Evolutionary conservation across 2,888 invertebrate species (phyloP).

Genomic region (Notodonta dromedarius): DNA sequence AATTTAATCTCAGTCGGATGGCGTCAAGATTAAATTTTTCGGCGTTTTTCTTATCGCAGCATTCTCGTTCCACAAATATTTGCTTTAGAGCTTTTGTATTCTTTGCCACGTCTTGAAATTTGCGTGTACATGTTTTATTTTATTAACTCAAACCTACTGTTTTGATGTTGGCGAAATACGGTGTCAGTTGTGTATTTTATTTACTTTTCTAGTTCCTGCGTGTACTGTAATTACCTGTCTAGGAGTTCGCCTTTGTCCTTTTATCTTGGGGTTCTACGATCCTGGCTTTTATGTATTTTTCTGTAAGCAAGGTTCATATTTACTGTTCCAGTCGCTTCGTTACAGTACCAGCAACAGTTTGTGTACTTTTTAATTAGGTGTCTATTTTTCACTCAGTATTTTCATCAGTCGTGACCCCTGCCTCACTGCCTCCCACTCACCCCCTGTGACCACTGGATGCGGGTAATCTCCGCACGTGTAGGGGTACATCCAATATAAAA

Average conservation of each 20-base stretch:
- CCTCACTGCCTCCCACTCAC: conserved; percentile 17
- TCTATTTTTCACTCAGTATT: conserved; percentile 46
- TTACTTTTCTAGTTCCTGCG: no score
- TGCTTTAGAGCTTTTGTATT: conserved; percentile 38
- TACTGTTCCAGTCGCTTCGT: conserved; percentile 42
- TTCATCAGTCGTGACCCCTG: conserved; percentile 24
- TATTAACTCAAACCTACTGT: conserved; percentile 16
- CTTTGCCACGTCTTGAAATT: conserved; percentile 13
- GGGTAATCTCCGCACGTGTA: neutral
- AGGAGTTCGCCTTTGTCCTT: no score
- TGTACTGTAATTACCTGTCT: no score
- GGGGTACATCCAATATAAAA: neutral
- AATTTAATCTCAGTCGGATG: conserved; percentile 57
- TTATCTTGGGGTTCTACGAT: no score
- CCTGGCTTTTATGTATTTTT: no score
- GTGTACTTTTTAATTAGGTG: conserved; percentile 47
- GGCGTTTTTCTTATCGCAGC: conserved; percentile 54
- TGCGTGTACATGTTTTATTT: conserved; percentile 3
- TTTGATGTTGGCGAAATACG: no score
- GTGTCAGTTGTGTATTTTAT: neutral
- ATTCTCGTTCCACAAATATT: conserved; percentile 58
- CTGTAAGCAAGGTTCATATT: conserved; percentile 48
- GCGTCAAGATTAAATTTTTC: conserved; percentile 61
- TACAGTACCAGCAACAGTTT: conserved; percentile 15
- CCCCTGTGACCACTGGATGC: conserved; percentile 7